Percentiles rank a stretch among this genome's conserved stretches.
Evolutionary conservation across 2,113 vertebrate species (phyloP).

Genomic region (Ardeotis arabs): DNA sequence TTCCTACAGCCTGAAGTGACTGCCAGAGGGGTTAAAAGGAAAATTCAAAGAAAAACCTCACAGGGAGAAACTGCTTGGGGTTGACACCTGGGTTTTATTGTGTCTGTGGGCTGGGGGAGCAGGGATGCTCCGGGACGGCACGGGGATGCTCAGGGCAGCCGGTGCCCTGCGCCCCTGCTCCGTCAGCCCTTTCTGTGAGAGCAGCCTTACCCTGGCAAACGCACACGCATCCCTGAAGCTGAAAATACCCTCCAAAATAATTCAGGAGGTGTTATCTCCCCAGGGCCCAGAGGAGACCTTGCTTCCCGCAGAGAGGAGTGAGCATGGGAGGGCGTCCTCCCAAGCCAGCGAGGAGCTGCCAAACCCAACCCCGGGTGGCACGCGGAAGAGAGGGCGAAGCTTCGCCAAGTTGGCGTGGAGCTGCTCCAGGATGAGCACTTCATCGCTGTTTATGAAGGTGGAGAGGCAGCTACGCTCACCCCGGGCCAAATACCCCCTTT

Average conservation of each 20-base stretch:
- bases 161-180: neutral
- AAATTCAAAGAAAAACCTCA: neutral
- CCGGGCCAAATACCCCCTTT: neutral
- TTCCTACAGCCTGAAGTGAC: neutral
- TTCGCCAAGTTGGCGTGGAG: rapidly evolving
- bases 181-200: neutral
- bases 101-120: neutral
- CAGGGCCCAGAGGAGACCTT: rapidly evolving
- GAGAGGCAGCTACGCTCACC: neutral
- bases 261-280: neutral
- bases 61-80: neutral
- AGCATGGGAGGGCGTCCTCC: neutral
- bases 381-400: neutral
- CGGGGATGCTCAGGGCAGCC: neutral
- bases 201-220: neutral
- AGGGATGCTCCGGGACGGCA: neutral
- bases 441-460: too few relatives aligned
- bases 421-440: neutral
- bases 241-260: neutral
- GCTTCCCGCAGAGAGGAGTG: neutral
- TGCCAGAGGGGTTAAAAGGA: neutral
- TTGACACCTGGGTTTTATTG: rapidly evolving
- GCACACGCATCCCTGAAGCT: neutral
- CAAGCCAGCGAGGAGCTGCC: neutral
- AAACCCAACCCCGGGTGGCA: neutral